These are phyloP conservation scores for Cotesia chilonis DNA, from an alignment of 1,140 invertebrate genomes.

Conservation along the genomic window DNA sequence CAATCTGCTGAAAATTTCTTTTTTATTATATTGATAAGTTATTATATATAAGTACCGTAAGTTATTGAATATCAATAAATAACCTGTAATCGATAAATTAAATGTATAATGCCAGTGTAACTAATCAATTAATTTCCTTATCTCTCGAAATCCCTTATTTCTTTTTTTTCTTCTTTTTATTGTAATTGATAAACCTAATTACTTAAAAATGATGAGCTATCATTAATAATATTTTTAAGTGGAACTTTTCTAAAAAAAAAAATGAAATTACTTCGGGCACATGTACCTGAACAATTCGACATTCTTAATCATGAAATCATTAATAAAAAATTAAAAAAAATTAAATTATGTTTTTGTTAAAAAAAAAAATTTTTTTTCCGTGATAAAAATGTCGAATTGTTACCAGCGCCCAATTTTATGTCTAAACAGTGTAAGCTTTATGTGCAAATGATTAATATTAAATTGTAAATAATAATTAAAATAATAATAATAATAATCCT, in stretches of 20 bases:
- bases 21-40: not conserved
- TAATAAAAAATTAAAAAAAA: slow-evolving; percentile 13
- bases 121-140: no score
- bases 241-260: no score
- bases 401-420: not conserved
- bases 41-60: slow-evolving; percentile 19
- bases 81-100: slow-evolving; percentile 25
- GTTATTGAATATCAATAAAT: slow-evolving; percentile 38
- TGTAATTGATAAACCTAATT: no score
- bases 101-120: no score
- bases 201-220: no score
- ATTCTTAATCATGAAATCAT: slow-evolving; percentile 16
- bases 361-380: slow-evolving; percentile 4
- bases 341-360: not conserved
- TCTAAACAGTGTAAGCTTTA: not conserved
- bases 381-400: slow-evolving; percentile 29
- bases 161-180: no score
- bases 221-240: no score
- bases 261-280: not conserved
- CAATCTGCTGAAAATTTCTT: slow-evolving; percentile 6
- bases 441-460: not conserved
- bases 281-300: slow-evolving; percentile 33
- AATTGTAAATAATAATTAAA: no score
- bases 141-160: no score
- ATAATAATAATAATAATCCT: no score